A percentile compares a stretch with the other conserved stretches of the same genome.
These are phyloP conservation scores for Agrilus planipennis DNA, from an alignment of 1,140 invertebrate genomes.

Conservation along the genomic window DNA sequence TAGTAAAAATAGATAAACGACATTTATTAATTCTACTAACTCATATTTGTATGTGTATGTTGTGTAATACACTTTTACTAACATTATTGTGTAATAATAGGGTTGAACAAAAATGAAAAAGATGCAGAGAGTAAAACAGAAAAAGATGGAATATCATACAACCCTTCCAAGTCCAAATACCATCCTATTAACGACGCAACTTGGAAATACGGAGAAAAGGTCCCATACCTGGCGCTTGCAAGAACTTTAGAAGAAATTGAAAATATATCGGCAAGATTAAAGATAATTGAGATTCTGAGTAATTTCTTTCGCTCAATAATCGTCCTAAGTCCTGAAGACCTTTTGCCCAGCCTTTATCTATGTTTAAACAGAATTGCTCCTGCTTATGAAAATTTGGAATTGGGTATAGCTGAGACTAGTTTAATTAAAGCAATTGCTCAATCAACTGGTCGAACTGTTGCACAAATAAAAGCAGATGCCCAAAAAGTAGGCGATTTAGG, in stretches of 20 bases:
- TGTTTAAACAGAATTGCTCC: constrained; percentile 93
- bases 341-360: constrained; percentile 83
- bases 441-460: constrained; percentile 75
- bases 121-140: no score
- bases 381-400: constrained; percentile 66
- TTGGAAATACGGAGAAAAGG: constrained; percentile 70
- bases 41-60: no score
- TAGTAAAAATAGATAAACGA: no score
- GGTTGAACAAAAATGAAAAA: no score
- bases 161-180: constrained; percentile 68
- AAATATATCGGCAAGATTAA: constrained; percentile 73
- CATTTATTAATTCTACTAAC: no score
- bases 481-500: constrained; percentile 80
- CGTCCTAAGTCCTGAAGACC: constrained; percentile 73
- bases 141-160: constrained; percentile 46
- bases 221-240: constrained; percentile 87
- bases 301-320: constrained; percentile 94
- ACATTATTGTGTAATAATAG: no score
- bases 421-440: constrained; percentile 92
- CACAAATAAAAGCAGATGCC: constrained; percentile 76
- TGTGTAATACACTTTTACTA: no score
- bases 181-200: constrained; percentile 83
- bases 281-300: constrained; percentile 87
- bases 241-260: constrained; percentile 89
- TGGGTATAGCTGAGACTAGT: constrained; percentile 84